Conservation (phyloP, 2,888 invertebrate genomes). For the Scotopteryx bipunctaria region DNA sequence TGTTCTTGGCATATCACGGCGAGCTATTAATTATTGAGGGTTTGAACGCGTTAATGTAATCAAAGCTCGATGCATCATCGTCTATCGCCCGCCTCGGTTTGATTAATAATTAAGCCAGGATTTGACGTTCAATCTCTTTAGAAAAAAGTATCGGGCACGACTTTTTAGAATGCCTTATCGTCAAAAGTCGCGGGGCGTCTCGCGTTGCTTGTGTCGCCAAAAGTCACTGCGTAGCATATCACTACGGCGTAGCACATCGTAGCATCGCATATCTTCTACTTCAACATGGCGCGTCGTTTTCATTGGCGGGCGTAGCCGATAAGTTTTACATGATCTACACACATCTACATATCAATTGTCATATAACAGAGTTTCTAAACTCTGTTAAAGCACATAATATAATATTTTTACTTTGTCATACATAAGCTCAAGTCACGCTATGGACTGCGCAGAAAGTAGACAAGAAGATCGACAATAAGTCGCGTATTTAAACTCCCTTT, state of each 20-base stretch:
- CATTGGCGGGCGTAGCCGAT: background rate
- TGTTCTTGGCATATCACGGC: slow-evolving; percentile 66
- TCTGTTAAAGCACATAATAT: no score
- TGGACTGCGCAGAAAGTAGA: background rate
- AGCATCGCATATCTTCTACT: slow-evolving; percentile 6
- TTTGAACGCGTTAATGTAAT: slow-evolving; percentile 79
- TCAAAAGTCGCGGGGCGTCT: background rate
- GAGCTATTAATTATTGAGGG: slow-evolving; percentile 76
- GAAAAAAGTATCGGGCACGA: slow-evolving; percentile 15
- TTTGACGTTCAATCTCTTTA: slow-evolving; percentile 26
- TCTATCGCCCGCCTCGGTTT: slow-evolving; percentile 79
- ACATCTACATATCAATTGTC: no score
- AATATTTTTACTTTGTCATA: no score
- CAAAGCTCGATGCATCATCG: slow-evolving; percentile 82
- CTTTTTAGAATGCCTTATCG: slow-evolving; percentile 1
- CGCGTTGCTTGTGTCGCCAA: no score
- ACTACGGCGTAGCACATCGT: slow-evolving; percentile 17
- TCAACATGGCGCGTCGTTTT: background rate
- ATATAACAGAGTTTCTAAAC: no score
- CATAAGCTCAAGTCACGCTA: no score
- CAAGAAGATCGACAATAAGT: slow-evolving; percentile 18
- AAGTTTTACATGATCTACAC: no score
- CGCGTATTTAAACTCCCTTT: slow-evolving; percentile 1
- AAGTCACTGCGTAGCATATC: background rate
- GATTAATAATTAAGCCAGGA: slow-evolving; percentile 65